Conservation (phyloP, 2,888 invertebrate species). For the Rosalia funebris region DNA sequence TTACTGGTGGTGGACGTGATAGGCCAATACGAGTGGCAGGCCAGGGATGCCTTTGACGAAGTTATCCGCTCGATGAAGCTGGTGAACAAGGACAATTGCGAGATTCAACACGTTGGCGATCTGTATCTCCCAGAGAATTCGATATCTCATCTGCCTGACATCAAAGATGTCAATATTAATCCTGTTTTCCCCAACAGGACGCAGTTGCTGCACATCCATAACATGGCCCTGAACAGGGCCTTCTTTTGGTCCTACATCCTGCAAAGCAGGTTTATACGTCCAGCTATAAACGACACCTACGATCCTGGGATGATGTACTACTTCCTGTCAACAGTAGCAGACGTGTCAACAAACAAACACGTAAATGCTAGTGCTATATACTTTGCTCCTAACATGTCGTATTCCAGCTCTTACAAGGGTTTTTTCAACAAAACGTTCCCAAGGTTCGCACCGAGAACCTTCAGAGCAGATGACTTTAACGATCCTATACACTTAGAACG, state of each 20-base stretch:
- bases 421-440: conserved; percentile 97
- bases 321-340: conserved; percentile 93
- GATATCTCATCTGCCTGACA: conserved; percentile 91
- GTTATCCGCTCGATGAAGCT: conserved; percentile 84
- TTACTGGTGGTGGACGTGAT: conserved; percentile 65
- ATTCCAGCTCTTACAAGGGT: conserved; percentile 92
- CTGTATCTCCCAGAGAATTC: conserved; percentile 85
- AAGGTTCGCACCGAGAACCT: conserved; percentile 90
- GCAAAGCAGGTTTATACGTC: conserved; percentile 88
- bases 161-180: conserved; percentile 93
- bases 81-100: conserved; percentile 89
- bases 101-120: conserved; percentile 85
- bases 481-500: conserved; percentile 95
- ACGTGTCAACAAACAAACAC: conserved; percentile 91
- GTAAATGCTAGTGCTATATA: conserved; percentile 94
- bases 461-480: conserved; percentile 90
- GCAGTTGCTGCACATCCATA: conserved; percentile 90
- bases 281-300: conserved; percentile 90
- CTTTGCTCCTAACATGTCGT: conserved; percentile 93
- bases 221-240: conserved; percentile 94
- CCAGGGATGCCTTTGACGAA: conserved; percentile 89
- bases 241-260: conserved; percentile 96
- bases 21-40: conserved; percentile 93
- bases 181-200: conserved; percentile 95
- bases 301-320: conserved; percentile 99